phyloP scores from a whole-genome alignment of 2,797 vertebrate species.

The Toxotes lorentzi region DNA sequence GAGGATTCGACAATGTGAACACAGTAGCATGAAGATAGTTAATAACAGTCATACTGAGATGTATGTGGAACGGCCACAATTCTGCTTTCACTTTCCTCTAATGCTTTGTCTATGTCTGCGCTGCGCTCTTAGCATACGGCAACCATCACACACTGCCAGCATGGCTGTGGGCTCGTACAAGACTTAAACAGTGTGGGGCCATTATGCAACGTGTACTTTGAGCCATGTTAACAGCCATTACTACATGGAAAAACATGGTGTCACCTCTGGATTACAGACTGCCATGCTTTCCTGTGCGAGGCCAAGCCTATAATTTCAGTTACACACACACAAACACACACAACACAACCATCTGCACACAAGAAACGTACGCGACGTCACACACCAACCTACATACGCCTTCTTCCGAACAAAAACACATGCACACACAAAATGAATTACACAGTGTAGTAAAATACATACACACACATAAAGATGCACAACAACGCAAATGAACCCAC shows the following conservation, averaged over 20 bases:
- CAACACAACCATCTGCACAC: constrained; percentile 40
- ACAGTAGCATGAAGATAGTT: neutral
- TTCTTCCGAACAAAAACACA: neutral
- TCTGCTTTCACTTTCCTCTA: constrained; percentile 43
- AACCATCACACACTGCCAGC: constrained; percentile 14
- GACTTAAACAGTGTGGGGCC: constrained; percentile 56
- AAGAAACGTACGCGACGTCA: constrained; percentile 8
- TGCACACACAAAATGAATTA: constrained; percentile 1
- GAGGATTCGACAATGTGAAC: neutral
- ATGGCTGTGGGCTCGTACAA: constrained; percentile 36
- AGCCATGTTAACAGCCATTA: constrained; percentile 83
- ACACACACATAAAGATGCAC: constrained; percentile 18
- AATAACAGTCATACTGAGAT: neutral
- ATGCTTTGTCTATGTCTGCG: neutral
- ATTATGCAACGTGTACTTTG: constrained; percentile 78
- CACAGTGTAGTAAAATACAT: neutral
- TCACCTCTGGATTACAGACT: constrained; percentile 84
- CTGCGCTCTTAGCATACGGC: neutral
- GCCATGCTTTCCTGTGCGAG: constrained; percentile 71
- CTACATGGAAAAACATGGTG: constrained; percentile 84
- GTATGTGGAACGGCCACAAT: neutral
- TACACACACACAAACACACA: constrained; percentile 45
- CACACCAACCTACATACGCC: constrained; percentile 17
- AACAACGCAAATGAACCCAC: constrained; percentile 1
- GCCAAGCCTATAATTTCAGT: constrained; percentile 81